Evolutionary conservation across 1,140 invertebrate genomes (phyloP).

Genomic region (Coelopa frigida): DNA sequence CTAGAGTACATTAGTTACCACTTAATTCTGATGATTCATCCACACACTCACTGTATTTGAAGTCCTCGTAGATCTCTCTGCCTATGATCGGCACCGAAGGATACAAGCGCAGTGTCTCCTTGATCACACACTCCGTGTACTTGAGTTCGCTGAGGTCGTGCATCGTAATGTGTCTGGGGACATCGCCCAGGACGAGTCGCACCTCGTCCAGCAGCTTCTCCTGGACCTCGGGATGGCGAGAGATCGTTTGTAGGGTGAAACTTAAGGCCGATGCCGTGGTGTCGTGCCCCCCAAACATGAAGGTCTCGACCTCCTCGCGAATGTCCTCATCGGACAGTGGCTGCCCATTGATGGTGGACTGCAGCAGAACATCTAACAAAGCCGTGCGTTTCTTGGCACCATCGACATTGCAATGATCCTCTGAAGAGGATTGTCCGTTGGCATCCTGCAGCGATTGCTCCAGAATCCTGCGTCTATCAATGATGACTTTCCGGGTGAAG

Average conservation of each 20-base stretch:
- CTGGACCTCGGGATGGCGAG: conserved; percentile 28
- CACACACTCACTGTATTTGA: conserved; percentile 33
- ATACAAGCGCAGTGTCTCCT: conserved; percentile 61
- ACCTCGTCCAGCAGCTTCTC: conserved; percentile 38
- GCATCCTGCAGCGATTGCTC: too few species aligned
- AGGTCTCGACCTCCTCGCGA: conserved; percentile 60
- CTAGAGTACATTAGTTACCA: too few species aligned
- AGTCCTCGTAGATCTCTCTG: conserved; percentile 50
- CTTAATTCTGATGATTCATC: too few species aligned
- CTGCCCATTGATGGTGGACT: conserved; percentile 48
- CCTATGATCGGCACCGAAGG: conserved; percentile 52
- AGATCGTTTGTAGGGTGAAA: conserved; percentile 26
- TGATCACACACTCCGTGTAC: conserved; percentile 65
- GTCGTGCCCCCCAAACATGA: conserved; percentile 56
- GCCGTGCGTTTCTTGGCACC: conserved; percentile 51
- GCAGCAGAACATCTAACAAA: conserved; percentile 62
- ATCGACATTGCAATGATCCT: too few species aligned
- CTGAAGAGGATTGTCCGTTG: too few species aligned
- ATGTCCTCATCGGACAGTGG: conserved; percentile 56
- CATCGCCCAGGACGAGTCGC: conserved; percentile 41
- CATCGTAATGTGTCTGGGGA: conserved; percentile 43
- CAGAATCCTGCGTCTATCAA: conserved; percentile 38
- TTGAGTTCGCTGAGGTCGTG: conserved; percentile 53
- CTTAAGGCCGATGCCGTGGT: conserved; percentile 32
- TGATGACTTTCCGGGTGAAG: conserved; percentile 56